These are phyloP conservation scores for Myrmecophaga tridactyla DNA, from an alignment of 2,113 vertebrate species.

Conservation along the genomic window DNA sequence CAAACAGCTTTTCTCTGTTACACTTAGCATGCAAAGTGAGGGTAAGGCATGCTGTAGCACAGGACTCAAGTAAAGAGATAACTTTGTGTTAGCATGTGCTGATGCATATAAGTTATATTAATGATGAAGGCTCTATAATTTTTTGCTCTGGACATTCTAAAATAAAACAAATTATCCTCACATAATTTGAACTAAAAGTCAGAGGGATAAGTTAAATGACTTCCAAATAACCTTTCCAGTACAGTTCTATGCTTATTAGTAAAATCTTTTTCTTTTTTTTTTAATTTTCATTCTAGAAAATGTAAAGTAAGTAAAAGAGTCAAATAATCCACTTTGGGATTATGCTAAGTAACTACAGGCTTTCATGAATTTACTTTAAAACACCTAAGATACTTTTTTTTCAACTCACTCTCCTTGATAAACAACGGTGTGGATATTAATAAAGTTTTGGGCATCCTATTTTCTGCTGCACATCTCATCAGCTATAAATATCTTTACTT, in stretches of 20 bases:
- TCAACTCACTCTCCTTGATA: neutral
- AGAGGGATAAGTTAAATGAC: conserved; percentile 7
- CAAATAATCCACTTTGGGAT: conserved; percentile 20
- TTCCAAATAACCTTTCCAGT: neutral
- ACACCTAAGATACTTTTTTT: neutral
- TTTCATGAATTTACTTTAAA: conserved; percentile 17
- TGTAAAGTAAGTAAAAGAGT: neutral
- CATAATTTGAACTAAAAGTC: conserved; percentile 38
- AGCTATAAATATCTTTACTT: neutral
- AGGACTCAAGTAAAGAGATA: conserved; percentile 51
- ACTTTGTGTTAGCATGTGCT: conserved; percentile 47
- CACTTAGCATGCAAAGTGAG: conserved; percentile 16
- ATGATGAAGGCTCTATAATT: neutral
- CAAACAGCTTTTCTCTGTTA: neutral
- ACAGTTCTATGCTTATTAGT: neutral
- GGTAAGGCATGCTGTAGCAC: neutral
- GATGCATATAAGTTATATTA: neutral
- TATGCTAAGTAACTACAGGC: neutral
- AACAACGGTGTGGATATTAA: neutral
- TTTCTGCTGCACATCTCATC: neutral
- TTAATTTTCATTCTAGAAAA: conserved; percentile 7
- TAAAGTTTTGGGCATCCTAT: neutral
- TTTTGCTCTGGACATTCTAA: neutral
- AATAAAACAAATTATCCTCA: conserved; percentile 48
- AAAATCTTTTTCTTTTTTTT: neutral